Evolutionary conservation across 2,888 invertebrate genomes (phyloP).

Genomic region (Bruchidius siliquastri): DNA sequence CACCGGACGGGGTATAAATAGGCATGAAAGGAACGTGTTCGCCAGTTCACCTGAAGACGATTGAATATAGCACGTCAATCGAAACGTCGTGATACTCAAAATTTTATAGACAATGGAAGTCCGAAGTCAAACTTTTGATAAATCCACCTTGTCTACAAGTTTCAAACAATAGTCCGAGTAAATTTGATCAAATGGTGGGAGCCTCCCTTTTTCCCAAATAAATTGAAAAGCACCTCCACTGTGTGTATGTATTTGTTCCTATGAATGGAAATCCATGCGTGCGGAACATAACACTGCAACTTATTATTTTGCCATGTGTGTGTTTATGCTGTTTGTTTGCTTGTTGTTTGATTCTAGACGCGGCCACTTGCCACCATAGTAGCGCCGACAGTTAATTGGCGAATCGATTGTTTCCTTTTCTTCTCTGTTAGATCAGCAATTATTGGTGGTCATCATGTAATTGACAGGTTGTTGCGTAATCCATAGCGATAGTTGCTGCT

Average conservation of each 20-base stretch:
- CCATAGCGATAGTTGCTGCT: not conserved
- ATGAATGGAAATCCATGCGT: conserved; percentile 14
- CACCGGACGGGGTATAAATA: no score
- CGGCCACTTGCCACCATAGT: not conserved
- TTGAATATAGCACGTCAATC: no score
- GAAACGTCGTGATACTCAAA: no score
- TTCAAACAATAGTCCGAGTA: no score
- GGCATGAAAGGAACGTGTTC: no score
- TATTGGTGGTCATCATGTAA: not conserved
- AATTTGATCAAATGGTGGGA: no score
- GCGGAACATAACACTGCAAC: conserved; percentile 19
- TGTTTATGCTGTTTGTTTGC: conserved; percentile 15
- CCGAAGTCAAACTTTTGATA: no score
- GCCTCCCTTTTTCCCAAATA: not conserved
- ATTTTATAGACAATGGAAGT: no score
- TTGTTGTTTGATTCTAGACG: conserved; percentile 16
- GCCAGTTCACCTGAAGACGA: no score
- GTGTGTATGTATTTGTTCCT: conserved; percentile 12
- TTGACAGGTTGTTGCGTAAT: not conserved
- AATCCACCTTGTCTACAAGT: no score
- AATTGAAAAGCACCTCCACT: conserved; percentile 2
- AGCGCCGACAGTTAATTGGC: not conserved
- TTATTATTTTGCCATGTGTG: conserved; percentile 25
- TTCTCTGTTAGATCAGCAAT: not conserved
- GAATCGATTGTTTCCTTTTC: conserved; percentile 3